These are phyloP conservation scores for Neofelis nebulosa DNA, from an alignment of 2,113 vertebrate genomes.

Conservation along the genomic window DNA sequence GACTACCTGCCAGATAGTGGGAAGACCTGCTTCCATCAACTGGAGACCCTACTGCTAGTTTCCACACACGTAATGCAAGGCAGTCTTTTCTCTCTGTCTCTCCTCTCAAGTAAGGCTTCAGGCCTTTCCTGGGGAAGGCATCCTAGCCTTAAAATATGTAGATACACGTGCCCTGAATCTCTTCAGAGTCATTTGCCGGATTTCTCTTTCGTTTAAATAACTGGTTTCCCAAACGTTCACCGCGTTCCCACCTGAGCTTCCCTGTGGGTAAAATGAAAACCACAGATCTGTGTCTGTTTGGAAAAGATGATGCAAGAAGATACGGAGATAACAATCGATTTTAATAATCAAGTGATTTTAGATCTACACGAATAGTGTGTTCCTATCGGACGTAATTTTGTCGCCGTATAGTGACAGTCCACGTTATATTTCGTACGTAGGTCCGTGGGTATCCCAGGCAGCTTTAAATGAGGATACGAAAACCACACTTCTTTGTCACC, in stretches of 20 bases:
- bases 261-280: conserved; percentile 29
- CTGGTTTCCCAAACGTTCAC: not conserved
- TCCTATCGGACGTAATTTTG: not conserved
- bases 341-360: not conserved
- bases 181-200: conserved; percentile 29
- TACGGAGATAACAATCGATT: conserved; percentile 34
- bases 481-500: not conserved
- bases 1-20: not conserved
- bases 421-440: not conserved
- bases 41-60: not conserved
- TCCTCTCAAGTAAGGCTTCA: not conserved
- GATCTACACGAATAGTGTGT: not conserved
- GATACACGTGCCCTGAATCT: not conserved
- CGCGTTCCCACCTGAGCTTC: conserved; percentile 3
- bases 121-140: not conserved
- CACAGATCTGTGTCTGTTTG: not conserved
- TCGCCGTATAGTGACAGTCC: not conserved
- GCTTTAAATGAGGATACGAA: not conserved
- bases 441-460: not conserved
- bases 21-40: not conserved
- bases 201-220: not conserved
- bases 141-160: not conserved
- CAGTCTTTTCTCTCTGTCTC: not conserved
- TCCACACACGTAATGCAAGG: not conserved
- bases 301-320: not conserved